Base-by-base conservation (phyloP, 2,888 invertebrate genomes). In the Cephus rjabovi region DNA sequence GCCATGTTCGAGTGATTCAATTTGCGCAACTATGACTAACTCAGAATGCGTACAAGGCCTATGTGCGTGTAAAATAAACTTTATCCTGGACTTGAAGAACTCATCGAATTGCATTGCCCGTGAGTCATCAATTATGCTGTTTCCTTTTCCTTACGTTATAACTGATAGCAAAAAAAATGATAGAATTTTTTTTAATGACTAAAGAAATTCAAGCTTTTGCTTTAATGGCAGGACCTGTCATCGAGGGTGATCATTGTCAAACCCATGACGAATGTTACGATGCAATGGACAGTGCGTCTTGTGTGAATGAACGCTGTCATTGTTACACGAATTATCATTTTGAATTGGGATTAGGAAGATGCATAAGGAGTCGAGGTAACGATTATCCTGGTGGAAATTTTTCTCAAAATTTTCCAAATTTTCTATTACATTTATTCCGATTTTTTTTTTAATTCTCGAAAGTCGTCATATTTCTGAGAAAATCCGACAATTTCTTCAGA, bases 51-150 rank as follows among this genome's bases (percentile, higher is more conserved):
- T 81, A 6, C 89, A 89, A 56, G 83, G 82, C 9, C 77, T 82
- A 1, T 89, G 89, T 76, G 74, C 84, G 1, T 89, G 89, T 81
- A 84, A 80, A 34, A 85, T 86, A 30, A 70, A 79, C 4, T 89
- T 82, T 33, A 81, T 84, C 71, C 76, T 87, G 34, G 88, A 89
- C 56, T 84, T 80, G 2, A 82, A 79, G 6, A 89, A 89, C 80
- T 86, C 88, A 0, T 89, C 89, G 0, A 88, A 86, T 56, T 89
- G 89, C 69, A 81, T 89, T 31, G 73, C 69, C 1, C 85, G 89
- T 89, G 73, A 86, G 86, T 82, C 56, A 31, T 34, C 6, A 34
- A 34, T 68, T 9, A 12, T 73, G 23, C 23, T 56, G 9, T 71
- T 37, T 33, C 56, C 70, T 31, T 33, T 15, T 40, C 40, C 40